Evolutionary conservation across 2,113 vertebrate genomes (phyloP), one percentile per base, ranked within the genome.

Genomic region (Podiceps cristatus): DNA sequence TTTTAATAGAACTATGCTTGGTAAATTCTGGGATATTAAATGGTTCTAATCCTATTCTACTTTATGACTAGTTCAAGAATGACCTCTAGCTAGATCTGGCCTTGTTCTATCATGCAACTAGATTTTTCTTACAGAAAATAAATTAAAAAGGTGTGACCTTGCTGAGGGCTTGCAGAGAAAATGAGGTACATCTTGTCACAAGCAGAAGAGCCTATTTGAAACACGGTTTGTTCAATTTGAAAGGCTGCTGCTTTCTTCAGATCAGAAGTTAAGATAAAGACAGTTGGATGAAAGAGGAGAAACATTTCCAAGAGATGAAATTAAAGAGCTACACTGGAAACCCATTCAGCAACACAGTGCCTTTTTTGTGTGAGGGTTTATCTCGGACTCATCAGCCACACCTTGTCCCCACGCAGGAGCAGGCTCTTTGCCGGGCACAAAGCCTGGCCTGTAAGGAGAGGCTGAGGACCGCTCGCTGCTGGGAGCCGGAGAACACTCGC

Each of bases 121-220:
- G 97, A 97, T 98, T 98, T 98, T 98, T 96, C 98, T 98, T 98
- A 98, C 98, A 98, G 98, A 99, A 99, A 99, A 99, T 99, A 99
- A 99, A 99, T 99, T 98, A 99, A 99, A 99, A 99, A 99, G 98
- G 98, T 98, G 98, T 99, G 99, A 99, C 99, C 99, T 99, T 99
- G 99, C 99, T 99, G 98, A 99, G 98, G 98, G 98, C 99, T 99
- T 98, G 98, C 98, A 98, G 99, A 98, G 99, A 98, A 99, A 99
- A 99, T 99, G 98, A 99, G 99, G 98, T 99, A 99, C 99, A 99
- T 99, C 98, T 99, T 99, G 99, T 99, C 98, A 98, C 98, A 92
- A 97, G 98, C 98, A 98, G 98, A 99, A 98, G 98, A 99, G 97
- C 98, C 98, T 98, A 99, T 99, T 99, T 98, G 98, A 98, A 98